Evolutionary conservation across 2,888 invertebrate genomes (phyloP), one percentile per base, ranked within the genome.

Genomic region (Carcina quercana): DNA sequence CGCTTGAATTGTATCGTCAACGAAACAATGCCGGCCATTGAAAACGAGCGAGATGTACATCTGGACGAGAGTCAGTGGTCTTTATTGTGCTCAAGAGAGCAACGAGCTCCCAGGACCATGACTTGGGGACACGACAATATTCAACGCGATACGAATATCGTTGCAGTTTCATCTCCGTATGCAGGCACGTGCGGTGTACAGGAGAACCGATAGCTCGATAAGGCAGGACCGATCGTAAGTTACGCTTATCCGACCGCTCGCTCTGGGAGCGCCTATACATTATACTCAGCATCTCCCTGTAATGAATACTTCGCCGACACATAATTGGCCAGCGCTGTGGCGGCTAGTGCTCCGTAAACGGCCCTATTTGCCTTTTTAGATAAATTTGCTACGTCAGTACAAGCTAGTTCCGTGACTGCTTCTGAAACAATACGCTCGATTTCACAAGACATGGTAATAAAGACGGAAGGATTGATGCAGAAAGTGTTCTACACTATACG

Each of bases 121-220:
- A 51, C 50, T 55, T 51, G 51, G 47, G 52, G 59, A 59, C 56
- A 60, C 48, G 54, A 59, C 59, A 67, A 58, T 63, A 63, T 64
- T 58, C 61, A 57, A 61, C 50, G 53, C 48, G 58, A 53, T 69
- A 69, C 62, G 46, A 48, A 49, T 65, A 73, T 74, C 71, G 53
- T 46, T 40, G 46, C 44, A 48, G 53, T 49, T 53, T 51, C 57
- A 70, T 66, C 67, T 62, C 51, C 46, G 62, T 62, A 66, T 69
- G 59, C 68, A 53, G 64, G 65, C 78, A 71, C 75, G 72, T 69
- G 71, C 74, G 57, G 55, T 57, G 61, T 67, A 61, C 51, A 53
- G 42, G 43, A 35, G 50, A 53, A 53, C 56, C 47, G 68, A 71
- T 71, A 63, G 57, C 55, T 55, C 64, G 78, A 75, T 78, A 78